Conservation (phyloP, 2,888 invertebrate species). For the Morpho achilles region DNA sequence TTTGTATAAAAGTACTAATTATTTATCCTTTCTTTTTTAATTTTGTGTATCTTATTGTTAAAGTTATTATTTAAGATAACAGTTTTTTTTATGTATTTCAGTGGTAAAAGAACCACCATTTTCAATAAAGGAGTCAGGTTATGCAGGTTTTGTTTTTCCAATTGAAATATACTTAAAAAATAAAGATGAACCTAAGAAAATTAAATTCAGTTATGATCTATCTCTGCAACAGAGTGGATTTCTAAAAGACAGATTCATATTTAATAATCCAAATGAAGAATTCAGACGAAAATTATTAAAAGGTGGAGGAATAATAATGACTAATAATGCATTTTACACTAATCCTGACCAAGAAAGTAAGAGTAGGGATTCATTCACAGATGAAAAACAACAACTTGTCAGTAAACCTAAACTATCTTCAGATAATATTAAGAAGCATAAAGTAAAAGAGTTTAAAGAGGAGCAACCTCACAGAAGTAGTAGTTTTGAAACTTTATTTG, state of each 20-base stretch:
- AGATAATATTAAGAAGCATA: constrained; percentile 79
- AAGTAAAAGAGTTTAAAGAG: constrained; percentile 76
- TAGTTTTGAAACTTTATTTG: constrained; percentile 90
- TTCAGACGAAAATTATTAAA: constrained; percentile 91
- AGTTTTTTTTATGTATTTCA: constrained; percentile 62
- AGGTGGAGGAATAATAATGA: constrained; percentile 86
- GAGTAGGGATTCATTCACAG: constrained; percentile 77
- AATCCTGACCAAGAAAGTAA: constrained; percentile 77
- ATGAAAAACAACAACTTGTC: constrained; percentile 80
- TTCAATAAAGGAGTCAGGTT: constrained; percentile 94
- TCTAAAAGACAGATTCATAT: constrained; percentile 90
- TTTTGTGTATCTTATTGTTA: too few relatives aligned
- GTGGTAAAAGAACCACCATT: constrained; percentile 95
- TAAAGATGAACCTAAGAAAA: constrained; percentile 93
- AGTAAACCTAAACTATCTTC: constrained; percentile 86
- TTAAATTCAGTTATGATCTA: constrained; percentile 91
- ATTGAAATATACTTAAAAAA: constrained; percentile 94
- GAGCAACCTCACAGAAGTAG: constrained; percentile 78
- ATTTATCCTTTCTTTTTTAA: too few relatives aligned
- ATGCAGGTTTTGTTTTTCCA: constrained; percentile 94
- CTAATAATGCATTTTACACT: constrained; percentile 64
- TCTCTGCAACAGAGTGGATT: constrained; percentile 87
- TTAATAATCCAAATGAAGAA: constrained; percentile 92
- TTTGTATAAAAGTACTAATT: too few relatives aligned
- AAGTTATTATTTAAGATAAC: too few relatives aligned